Conservation (phyloP, 1,140 invertebrate species). For the Drosophila tsacasi region DNA sequence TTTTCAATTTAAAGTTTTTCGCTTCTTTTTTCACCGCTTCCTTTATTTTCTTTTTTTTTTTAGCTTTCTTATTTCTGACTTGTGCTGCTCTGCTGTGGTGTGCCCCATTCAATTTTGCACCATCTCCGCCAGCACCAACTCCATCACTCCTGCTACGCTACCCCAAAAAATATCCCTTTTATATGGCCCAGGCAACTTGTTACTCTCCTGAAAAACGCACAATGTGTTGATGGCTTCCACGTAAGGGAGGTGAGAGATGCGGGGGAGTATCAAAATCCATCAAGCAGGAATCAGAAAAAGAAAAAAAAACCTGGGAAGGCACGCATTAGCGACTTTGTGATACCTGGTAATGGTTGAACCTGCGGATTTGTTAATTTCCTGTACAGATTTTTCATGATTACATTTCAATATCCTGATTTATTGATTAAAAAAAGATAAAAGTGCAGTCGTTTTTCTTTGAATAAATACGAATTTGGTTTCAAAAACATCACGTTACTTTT, state of each 20-base stretch:
- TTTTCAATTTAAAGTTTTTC: constrained; percentile 84
- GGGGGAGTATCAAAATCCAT: constrained; percentile 66
- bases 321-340: constrained; percentile 5
- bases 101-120: constrained; percentile 38
- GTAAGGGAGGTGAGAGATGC: too few species aligned
- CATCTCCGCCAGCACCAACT: not conserved
- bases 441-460: too few species aligned
- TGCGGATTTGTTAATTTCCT: not conserved
- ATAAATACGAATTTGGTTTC: too few species aligned
- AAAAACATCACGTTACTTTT: too few species aligned
- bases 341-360: not conserved
- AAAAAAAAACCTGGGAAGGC: not conserved
- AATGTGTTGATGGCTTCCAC: constrained; percentile 43
- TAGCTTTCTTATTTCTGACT: constrained; percentile 47
- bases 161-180: constrained; percentile 34
- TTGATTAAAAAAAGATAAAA: not conserved
- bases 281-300: constrained; percentile 35
- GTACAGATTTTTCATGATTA: not conserved
- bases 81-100: constrained; percentile 30
- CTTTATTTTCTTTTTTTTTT: constrained; percentile 7
- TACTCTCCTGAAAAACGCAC: constrained; percentile 50
- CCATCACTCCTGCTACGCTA: not conserved
- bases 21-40: constrained; percentile 60
- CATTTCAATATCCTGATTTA: not conserved
- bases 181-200: constrained; percentile 41